Percentiles rank a stretch among this genome's conserved stretches.
phyloP scores from a whole-genome alignment of 2,113 vertebrate species.

The Nesogale talazaci region DNA sequence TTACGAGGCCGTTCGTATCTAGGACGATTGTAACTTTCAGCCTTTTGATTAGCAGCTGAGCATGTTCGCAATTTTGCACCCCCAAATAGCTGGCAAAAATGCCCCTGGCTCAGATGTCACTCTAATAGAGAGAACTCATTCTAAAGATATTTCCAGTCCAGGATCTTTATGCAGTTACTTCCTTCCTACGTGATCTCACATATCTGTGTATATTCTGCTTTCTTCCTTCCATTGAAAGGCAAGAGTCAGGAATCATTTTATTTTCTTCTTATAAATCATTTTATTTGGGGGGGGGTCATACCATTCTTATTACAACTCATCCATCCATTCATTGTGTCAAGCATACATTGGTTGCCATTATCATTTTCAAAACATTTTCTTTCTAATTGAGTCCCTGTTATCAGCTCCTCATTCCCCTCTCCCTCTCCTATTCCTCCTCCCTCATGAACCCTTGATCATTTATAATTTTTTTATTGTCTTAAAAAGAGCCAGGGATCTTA shows the following conservation, averaged over 20 bases:
- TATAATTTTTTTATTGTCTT: too few relatives aligned
- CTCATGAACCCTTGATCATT: too few relatives aligned
- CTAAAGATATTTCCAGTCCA: background rate
- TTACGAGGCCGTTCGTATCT: background rate
- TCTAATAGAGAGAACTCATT: background rate
- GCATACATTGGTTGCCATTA: too few relatives aligned
- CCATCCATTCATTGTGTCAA: too few relatives aligned
- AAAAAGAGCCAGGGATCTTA: background rate
- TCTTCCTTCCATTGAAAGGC: background rate
- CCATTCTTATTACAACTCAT: too few relatives aligned
- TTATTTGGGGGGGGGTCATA: too few relatives aligned
- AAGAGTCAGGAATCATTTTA: too few relatives aligned
- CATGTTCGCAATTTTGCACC: background rate
- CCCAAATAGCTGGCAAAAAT: background rate
- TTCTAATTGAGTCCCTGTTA: too few relatives aligned
- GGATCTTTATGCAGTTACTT: background rate
- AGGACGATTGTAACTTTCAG: background rate
- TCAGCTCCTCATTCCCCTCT: too few relatives aligned
- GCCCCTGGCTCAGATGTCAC: background rate
- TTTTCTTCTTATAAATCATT: too few relatives aligned
- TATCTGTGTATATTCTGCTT: constrained; percentile 43
- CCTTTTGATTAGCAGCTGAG: background rate
- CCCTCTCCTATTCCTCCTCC: too few relatives aligned
- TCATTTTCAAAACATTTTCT: too few relatives aligned
- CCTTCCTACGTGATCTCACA: background rate